Evolutionary conservation across 2,888 invertebrate genomes (phyloP), one percentile per base, ranked within the genome.

Genomic region (Synergus umbraculus): DNA sequence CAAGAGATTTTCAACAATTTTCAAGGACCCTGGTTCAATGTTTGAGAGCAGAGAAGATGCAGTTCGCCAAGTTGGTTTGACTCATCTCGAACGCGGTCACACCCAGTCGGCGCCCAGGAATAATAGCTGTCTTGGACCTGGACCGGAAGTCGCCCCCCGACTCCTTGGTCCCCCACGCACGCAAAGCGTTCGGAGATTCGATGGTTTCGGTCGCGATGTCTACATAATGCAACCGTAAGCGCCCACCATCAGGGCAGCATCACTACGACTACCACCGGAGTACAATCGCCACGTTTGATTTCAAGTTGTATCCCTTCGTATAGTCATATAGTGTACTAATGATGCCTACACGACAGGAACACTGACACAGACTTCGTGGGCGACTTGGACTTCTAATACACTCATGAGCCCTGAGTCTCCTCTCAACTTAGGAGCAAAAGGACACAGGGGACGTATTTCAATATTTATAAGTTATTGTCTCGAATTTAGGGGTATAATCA

Each of bases 391-490:
- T 87, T 90, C 91, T 89, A 90, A 91, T 90, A 85, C 87, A 85
- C 85, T 83, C 54, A 54, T 80, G 41, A 79, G 65, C 64, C 76
- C 67, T 54, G 44, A 78, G 77, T 79, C 80, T 78, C 63, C 13
- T 63, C 63, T 63, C 63, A 63, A 63, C 12, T 13, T 63, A 29
- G 29, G 63, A 29, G 18, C 29, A 63, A 63, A 63, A 63, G 29
- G 63, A 63, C 63, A 29, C 63, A 29, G 13, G 29, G 63, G 63
- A 83, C 82, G 86, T 85, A 89, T 90, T 90, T 90, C 88, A 91
- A 91, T 91, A 92, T 92, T 91, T 91, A 91, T 91, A 90, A 91
- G 89, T 90, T 91, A 91, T 91, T 90, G 90, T 91, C 86, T 89
- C 87, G 86, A 88, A 89, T 88, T 89, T 88, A 87, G 87, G 86